phyloP scores from a whole-genome alignment of 2,113 vertebrate species.

The Nycticorax nycticorax region DNA sequence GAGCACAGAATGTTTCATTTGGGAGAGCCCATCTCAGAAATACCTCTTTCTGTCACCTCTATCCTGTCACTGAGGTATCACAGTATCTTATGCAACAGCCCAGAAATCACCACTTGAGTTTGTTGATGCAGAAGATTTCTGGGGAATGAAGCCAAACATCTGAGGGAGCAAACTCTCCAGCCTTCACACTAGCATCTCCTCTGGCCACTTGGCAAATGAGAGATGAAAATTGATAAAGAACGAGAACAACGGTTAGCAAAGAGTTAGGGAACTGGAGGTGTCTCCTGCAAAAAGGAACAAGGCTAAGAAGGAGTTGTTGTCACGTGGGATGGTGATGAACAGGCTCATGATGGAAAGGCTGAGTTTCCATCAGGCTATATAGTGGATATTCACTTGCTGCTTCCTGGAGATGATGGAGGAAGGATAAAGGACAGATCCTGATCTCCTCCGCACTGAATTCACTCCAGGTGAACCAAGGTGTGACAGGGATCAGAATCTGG shows the following conservation, averaged over 20 bases:
- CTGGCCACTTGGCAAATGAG: neutral
- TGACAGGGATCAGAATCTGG: neutral
- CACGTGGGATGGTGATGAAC: neutral
- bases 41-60: neutral
- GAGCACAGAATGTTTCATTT: neutral
- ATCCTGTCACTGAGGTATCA: neutral
- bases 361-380: neutral
- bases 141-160: neutral
- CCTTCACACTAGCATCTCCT: neutral
- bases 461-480: neutral
- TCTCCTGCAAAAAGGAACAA: neutral
- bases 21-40: neutral
- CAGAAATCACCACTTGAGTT: neutral
- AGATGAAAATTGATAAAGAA: neutral
- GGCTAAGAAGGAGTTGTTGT: neutral
- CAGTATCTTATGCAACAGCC: neutral
- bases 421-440: neutral
- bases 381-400: neutral
- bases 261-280: neutral
- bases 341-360: neutral
- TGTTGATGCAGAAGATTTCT: neutral
- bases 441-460: neutral
- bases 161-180: neutral
- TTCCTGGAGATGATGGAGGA: neutral
- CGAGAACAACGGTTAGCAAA: neutral